Conservation (phyloP, 1,140 invertebrate species). For the Brachionus calyciflorus region DNA sequence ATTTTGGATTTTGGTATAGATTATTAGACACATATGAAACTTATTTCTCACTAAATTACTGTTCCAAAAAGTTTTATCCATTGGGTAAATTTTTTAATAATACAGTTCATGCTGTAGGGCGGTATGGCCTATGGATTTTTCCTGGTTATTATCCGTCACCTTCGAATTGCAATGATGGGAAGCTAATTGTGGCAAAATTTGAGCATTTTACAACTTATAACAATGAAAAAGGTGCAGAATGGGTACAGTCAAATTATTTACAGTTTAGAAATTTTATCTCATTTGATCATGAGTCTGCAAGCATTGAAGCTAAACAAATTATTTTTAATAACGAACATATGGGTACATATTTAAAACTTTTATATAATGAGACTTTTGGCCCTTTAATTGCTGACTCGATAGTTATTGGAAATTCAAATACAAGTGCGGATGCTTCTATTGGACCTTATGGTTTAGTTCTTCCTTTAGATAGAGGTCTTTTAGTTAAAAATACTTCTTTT, state of each 20-base stretch:
- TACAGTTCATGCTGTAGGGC: conserved; percentile 56
- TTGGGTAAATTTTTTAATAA: conserved; percentile 55
- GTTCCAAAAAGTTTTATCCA: conserved; percentile 52
- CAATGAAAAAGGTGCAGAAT: conserved; percentile 51
- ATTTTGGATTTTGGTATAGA: conserved; percentile 58
- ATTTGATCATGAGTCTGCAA: conserved; percentile 52
- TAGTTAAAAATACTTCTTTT: conserved; percentile 24
- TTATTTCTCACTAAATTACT: conserved; percentile 51
- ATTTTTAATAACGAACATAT: not conserved
- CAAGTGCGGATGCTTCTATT: conserved; percentile 46
- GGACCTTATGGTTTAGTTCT: conserved; percentile 36
- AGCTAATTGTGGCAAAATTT: conserved; percentile 46
- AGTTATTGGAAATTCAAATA: conserved; percentile 17
- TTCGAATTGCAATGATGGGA: conserved; percentile 11
- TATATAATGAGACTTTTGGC: conserved; percentile 20
- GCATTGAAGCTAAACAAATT: conserved; percentile 47
- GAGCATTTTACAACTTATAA: conserved; percentile 47
- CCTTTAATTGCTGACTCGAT: not conserved
- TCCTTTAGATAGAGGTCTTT: conserved; percentile 26
- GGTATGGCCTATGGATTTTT: conserved; percentile 59
- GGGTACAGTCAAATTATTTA: conserved; percentile 52
- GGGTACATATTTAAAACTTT: not conserved
- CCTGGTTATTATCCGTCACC: conserved; percentile 50
- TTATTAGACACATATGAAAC: conserved; percentile 57
- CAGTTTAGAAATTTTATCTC: conserved; percentile 53